Evolutionary conservation across 2,888 invertebrate genomes (phyloP), one percentile per base, ranked within the genome.

Genomic region (Meliscaeva auricollis): DNA sequence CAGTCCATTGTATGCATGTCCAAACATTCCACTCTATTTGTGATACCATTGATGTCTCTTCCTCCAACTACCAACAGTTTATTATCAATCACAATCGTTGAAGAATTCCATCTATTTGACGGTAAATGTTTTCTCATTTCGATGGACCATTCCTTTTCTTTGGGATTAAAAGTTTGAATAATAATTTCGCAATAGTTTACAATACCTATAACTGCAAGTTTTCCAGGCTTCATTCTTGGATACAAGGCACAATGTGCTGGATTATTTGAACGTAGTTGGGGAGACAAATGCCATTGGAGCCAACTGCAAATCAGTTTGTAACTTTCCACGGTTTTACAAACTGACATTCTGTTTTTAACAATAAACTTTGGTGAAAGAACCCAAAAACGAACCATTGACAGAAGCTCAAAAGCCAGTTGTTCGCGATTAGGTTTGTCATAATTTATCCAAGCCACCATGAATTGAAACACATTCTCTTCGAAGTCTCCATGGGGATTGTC

Each of bases 181-280:
- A 0, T 7, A 7, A 44, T 15, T 44, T 44, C 7, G 2, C n/a
- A 1, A 2, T 0, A 1, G 1, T 7, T 7, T 7, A 1, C 0
- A 6, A 6, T 0, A 1, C 7, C 7, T 6, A 44, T 15, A 0
- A 15, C 0, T 15, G 44, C 15, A 44, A 44, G 15, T 3, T 15
- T 15, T 7, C 6, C 2, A 44, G 44, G 5, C 44, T 6, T 15
- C 7, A 15, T 44, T 6, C 44, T 44, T 6, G 15, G 7, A 5
- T 15, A 15, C 11, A 15, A 7, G 15, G 15, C 1, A 7, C 7
- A 1, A 15, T 15, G n/a, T 44, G n/a, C 5, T 7, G n/a, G 15
- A 7, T 15, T 7, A 2, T 7, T 15, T 15, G 44, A 7, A 20
- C 20, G 50, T 11, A 22, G 20, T 22, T 50, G 11, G 3, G 50